Evolutionary conservation across 1,140 invertebrate species (phyloP), one percentile per base, ranked within the genome.

Genomic region (Dysdera silvatica): DNA sequence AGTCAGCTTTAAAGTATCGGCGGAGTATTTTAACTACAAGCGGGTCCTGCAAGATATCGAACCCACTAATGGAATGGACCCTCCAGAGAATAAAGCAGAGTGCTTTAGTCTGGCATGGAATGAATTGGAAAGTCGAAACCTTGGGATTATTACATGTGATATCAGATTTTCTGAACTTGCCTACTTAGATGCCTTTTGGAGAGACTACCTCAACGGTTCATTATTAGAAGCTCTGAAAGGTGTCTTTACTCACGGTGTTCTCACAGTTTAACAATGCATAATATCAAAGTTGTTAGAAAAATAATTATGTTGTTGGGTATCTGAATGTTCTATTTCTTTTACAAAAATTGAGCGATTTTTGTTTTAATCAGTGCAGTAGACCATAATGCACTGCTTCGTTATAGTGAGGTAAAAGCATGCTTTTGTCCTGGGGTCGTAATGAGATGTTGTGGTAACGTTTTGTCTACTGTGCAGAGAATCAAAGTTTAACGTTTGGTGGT

Each of bases 151-250:
- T 59, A 68, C 76, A 26, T 77, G 75, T 74, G 74, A 76, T 66
- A 75, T 77, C 20, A 76, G 73, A 51, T 77, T 76, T 61, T 73
- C 74, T 33, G 75, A 77, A 66, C 64, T 77, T 33, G 74, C 74
- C 8, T 75, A 76, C 61, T 59, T 77, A 29, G 75, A 76, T 70
- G 74, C 75, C 18, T 76, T 77, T 51, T 77, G 75, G 75, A 70
- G 75, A 48, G 75, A 77, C 69, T 77, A 76, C 67, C 67, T 74
- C 5, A 76, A 75, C 69, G 75, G 75, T 18, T 71, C 74, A 18
- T 69, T 77, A 32, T 56, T 75, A 37, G 74, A 76, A 64, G 75
- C 74, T 18, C 63, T 76, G 7, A 75, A 75, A 71, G 75, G 74
- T 68, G n/a, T n/a, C n/a, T n/a, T n/a, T n/a, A n/a, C n/a, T n/a